Percentiles rank a stretch among this genome's conserved stretches.
Conservation (phyloP, 2,113 vertebrate species). For the Neodontobutis hainanensis region DNA sequence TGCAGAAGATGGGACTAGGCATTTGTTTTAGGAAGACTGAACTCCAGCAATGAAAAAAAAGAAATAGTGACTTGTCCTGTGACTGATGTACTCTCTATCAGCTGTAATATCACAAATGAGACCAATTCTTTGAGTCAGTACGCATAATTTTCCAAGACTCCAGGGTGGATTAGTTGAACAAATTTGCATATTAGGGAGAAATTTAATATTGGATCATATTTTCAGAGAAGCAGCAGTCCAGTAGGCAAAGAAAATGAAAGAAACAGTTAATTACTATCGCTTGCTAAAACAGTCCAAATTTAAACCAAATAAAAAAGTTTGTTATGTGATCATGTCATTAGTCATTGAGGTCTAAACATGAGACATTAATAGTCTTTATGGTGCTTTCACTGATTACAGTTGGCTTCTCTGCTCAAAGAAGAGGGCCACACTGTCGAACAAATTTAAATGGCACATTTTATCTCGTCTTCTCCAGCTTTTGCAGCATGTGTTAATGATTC, state of each 20-base stretch:
- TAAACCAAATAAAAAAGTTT: slow-evolving; percentile 42
- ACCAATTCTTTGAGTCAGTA: slow-evolving; percentile 68
- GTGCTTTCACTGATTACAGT: background rate
- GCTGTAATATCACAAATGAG: slow-evolving; percentile 53
- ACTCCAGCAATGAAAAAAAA: slow-evolving; percentile 33
- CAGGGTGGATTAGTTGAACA: slow-evolving; percentile 67
- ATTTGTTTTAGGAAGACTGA: slow-evolving; percentile 44
- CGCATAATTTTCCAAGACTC: slow-evolving; percentile 61
- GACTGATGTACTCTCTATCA: slow-evolving; percentile 58
- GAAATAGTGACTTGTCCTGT: slow-evolving; percentile 55
- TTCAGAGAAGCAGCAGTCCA: slow-evolving; percentile 60
- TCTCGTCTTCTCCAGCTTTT: slow-evolving; percentile 1
- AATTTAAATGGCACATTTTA: slow-evolving; percentile 2
- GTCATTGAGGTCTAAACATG: background rate
- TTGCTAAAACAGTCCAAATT: slow-evolving; percentile 54
- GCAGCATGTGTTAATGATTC: background rate
- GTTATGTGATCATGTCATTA: background rate
- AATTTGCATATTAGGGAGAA: slow-evolving; percentile 70
- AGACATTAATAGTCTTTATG: background rate
- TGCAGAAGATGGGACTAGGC: slow-evolving; percentile 44
- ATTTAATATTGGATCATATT: slow-evolving; percentile 71
- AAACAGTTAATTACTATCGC: slow-evolving; percentile 59
- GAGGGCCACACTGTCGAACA: slow-evolving; percentile 8
- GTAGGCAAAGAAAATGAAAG: slow-evolving; percentile 68
- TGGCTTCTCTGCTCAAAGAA: background rate